phyloP scores from a whole-genome alignment of 1,140 invertebrate genomes.

The Sarcophaga bullata region DNA sequence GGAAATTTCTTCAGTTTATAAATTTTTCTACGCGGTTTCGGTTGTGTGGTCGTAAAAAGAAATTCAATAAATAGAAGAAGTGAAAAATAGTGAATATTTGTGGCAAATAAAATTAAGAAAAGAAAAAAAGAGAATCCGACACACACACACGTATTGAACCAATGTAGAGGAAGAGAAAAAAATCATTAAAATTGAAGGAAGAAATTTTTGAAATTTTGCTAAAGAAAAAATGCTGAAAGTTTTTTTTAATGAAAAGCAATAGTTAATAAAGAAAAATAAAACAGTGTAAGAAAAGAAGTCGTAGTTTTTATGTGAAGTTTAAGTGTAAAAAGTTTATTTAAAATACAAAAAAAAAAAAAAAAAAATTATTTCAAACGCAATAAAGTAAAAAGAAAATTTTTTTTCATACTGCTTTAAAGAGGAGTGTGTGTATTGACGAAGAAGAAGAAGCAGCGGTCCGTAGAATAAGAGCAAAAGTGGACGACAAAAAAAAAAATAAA shows the following conservation, averaged over 20 bases:
- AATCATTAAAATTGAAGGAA: slow-evolving; percentile 31
- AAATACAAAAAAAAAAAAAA: background rate
- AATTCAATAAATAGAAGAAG: slow-evolving; percentile 27
- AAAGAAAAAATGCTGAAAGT: slow-evolving; percentile 9
- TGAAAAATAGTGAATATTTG: slow-evolving; percentile 41
- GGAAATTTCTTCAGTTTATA: slow-evolving; percentile 45
- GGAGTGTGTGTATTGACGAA: slow-evolving; percentile 39
- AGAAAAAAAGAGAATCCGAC: slow-evolving; percentile 37
- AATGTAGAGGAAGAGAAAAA: slow-evolving; percentile 31
- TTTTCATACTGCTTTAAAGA: slow-evolving; percentile 19
- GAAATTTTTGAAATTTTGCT: background rate
- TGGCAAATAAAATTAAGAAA: slow-evolving; percentile 29
- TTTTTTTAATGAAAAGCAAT: slow-evolving; percentile 22
- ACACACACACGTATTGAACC: slow-evolving; percentile 41
- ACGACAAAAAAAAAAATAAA: background rate
- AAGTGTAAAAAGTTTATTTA: background rate
- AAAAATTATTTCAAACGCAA: slow-evolving; percentile 40
- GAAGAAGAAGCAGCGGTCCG: slow-evolving; percentile 12
- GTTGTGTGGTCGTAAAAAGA: slow-evolving; percentile 42
- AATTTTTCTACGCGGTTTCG: slow-evolving; percentile 44
- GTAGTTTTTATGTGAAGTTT: slow-evolving; percentile 25
- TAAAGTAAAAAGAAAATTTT: background rate
- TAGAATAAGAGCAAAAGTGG: background rate
- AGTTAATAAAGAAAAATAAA: slow-evolving; percentile 14
- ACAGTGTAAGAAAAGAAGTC: background rate